Conservation (phyloP, 2,888 invertebrate genomes). For the Rutpela maculata region DNA sequence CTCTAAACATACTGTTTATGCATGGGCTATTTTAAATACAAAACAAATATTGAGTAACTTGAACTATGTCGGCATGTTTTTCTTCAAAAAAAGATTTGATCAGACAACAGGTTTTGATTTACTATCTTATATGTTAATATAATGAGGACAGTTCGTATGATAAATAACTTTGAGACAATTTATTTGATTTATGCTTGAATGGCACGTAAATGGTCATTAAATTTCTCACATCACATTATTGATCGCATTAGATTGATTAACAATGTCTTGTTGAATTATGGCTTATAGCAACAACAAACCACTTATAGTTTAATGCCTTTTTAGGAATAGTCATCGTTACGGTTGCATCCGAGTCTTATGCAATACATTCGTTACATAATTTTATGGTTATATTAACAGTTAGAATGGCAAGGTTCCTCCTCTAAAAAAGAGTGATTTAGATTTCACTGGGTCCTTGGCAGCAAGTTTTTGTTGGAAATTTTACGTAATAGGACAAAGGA, state of each 20-base stretch:
- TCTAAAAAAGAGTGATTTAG: too few species aligned
- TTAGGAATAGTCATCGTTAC: background rate
- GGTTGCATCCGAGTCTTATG: background rate
- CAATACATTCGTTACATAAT: background rate
- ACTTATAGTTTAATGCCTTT: constrained; percentile 3
- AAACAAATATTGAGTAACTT: constrained; percentile 17
- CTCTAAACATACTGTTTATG: constrained; percentile 1
- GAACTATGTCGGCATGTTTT: constrained; percentile 16
- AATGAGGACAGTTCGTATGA: background rate
- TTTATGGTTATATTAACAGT: too few species aligned
- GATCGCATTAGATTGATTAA: constrained; percentile 2
- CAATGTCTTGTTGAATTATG: constrained; percentile 1
- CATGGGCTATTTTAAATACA: constrained; percentile 8
- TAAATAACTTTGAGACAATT: background rate
- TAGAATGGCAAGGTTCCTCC: too few species aligned
- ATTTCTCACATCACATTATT: constrained; percentile 4
- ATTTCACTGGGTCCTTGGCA: too few species aligned
- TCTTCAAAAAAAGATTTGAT: constrained; percentile 6
- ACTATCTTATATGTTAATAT: constrained; percentile 7
- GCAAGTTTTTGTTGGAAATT: too few species aligned
- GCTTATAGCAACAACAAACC: background rate
- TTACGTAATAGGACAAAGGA: too few species aligned
- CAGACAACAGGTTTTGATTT: constrained; percentile 9
- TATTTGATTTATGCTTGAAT: constrained; percentile 20
- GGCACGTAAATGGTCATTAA: constrained; percentile 12